Percentiles rank a stretch among this genome's conserved stretches.
phyloP scores from a whole-genome alignment of 1,140 invertebrate species.

The Platorchestia sp. region DNA sequence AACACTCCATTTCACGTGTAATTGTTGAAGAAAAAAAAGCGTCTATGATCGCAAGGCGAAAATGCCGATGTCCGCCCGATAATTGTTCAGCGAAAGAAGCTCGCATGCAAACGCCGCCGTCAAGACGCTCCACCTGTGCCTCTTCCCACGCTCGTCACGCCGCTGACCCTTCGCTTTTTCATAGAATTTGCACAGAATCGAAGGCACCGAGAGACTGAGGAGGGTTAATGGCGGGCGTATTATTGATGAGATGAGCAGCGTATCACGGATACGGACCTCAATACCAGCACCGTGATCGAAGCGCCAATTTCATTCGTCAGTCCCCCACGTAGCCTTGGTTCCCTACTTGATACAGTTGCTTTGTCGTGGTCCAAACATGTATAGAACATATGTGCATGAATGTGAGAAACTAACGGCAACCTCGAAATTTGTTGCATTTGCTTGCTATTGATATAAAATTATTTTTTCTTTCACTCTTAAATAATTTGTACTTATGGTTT shows the following conservation, averaged over 20 bases:
- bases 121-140: background rate
- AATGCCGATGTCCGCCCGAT: background rate
- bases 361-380: no score
- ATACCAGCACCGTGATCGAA: background rate
- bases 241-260: conserved; percentile 29
- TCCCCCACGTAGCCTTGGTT: background rate
- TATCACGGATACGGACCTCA: background rate
- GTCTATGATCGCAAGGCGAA: background rate
- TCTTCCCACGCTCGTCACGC: background rate
- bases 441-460: no score
- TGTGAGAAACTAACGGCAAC: no score
- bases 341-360: background rate
- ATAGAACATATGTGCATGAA: no score
- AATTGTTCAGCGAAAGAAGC: background rate
- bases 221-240: conserved; percentile 6
- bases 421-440: no score
- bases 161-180: conserved; percentile 48
- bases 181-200: conserved; percentile 45
- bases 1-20: background rate
- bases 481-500: no score
- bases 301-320: background rate
- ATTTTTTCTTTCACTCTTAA: no score
- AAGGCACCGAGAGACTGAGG: background rate
- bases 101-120: background rate
- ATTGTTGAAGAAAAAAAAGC: background rate